Evolutionary conservation across 2,797 vertebrate genomes (phyloP), one percentile per base, ranked within the genome.

Genomic region (Enteromius mattozi): DNA sequence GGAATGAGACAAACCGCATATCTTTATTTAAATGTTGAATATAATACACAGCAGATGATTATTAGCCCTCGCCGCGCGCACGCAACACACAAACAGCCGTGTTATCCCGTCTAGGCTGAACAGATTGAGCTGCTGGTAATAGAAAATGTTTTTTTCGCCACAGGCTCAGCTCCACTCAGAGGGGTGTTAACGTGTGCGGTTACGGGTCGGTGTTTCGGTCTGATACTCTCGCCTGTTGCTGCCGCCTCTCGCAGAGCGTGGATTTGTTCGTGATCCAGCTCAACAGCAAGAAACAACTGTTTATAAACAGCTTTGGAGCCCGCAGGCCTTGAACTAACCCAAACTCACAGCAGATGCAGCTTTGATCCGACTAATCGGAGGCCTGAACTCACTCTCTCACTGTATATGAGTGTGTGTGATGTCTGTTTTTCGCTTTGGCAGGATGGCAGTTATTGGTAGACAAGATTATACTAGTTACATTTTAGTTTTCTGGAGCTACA

Each of bases 221-320:
- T 66, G 86, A 90, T 90, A 86, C 33, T 82, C 88, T 88, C 89
- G 89, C 92, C 91, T 92, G 90, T 90, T 86, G 90, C 88, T 90
- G 91, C 88, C 89, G 13, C 91, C 91, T 72, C 92, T 92, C 87
- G 85, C 91, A 86, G 91, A 89, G 91, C 85, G 87, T 88, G 90
- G 88, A 88, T 92, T 91, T 92, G 91, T 93, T 88, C 88, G 61
- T 74, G 88, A 88, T 84, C 80, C 87, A 88, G 77, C 85, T 85
- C 91, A 91, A 90, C 86, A 88, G 87, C 89, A 87, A 92, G 91
- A 81, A 93, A 90, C 91, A 90, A 93, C 93, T 92, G 93, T 92
- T 91, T 92, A 91, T 91, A 89, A 91, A 90, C 91, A 89, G 91
- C 88, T 76, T 87, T 92, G 92, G 91, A 35, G 92, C 91, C 89